These are phyloP conservation scores for Papilio demoleus DNA, from an alignment of 2,888 invertebrate genomes.

Conservation along the genomic window DNA sequence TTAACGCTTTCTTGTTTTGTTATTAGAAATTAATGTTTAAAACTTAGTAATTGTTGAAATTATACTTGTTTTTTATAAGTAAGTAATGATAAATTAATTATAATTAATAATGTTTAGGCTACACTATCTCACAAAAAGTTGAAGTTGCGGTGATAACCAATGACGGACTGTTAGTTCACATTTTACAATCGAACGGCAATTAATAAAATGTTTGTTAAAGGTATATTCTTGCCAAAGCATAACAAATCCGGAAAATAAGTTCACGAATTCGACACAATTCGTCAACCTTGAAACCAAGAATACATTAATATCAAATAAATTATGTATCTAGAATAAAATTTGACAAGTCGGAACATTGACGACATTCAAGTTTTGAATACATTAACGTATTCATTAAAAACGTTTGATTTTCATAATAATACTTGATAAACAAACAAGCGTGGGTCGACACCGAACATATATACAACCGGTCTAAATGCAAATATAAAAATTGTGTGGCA, in stretches of 20 bases:
- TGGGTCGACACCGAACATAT: conserved; percentile 28
- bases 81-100: too few relatives aligned
- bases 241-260: not conserved
- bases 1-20: not conserved
- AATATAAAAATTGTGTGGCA: conserved; percentile 43
- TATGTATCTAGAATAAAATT: conserved; percentile 17
- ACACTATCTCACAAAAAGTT: too few relatives aligned
- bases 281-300: not conserved
- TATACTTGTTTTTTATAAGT: too few relatives aligned
- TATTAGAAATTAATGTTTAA: not conserved
- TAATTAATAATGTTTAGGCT: too few relatives aligned
- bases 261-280: not conserved
- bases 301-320: conserved; percentile 15
- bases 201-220: too few relatives aligned
- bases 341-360: conserved; percentile 11
- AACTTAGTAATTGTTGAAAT: not conserved
- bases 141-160: too few relatives aligned
- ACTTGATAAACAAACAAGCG: conserved; percentile 34
- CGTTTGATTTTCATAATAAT: not conserved
- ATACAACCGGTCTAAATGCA: conserved; percentile 45
- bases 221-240: too few relatives aligned
- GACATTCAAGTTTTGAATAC: conserved; percentile 16
- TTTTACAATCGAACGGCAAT: too few relatives aligned
- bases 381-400: conserved; percentile 22
- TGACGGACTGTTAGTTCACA: too few relatives aligned